Evolutionary conservation across 2,888 invertebrate genomes (phyloP), one percentile per base, ranked within the genome.

Genomic region (Agrochola litura): DNA sequence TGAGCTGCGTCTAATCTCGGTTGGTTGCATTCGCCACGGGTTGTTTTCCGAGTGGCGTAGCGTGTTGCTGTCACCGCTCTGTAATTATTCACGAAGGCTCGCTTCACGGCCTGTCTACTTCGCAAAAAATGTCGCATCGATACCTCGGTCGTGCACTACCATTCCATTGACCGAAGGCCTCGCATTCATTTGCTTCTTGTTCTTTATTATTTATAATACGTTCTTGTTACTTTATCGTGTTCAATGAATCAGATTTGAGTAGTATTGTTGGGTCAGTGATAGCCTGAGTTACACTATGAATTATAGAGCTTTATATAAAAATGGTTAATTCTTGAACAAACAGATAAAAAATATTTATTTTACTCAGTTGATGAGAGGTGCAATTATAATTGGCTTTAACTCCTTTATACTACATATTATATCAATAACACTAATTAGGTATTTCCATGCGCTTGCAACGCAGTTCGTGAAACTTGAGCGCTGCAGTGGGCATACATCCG

Each of bases 51-150:
- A 94, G 94, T 94, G 94, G 90, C 93, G 90, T 92, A 93, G 92
- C 95, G 91, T 95, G 96, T 95, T 91, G 92, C 94, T 96, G 96
- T 96, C 96, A 95, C 93, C 92, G 93, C 89, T 89, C 90, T 88
- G 92, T 95, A 95, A 96, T 96, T 96, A 96, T 96, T 95, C 94
- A 96, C 95, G 95, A 95, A 91, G 92, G 90, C 90, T 91, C 91
- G 90, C 90, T 88, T 89, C 89, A 89, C 91, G 90, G 88, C 84
- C 90, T 90, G 92, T 90, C 92, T 89, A 89, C 90, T 92, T 90
- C 89, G 87, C 86, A 94, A 95, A 94, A 93, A 92, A 90, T 89
- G 86, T 89, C 86, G 86, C 88, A 84, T 86, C 83, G 81, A 88
- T 86, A 87, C 86, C 75, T 76, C 82, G 73, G 81, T 84, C 86